Conservation (phyloP, 2,797 vertebrate genomes). For the Sebastes oblongus region DNA sequence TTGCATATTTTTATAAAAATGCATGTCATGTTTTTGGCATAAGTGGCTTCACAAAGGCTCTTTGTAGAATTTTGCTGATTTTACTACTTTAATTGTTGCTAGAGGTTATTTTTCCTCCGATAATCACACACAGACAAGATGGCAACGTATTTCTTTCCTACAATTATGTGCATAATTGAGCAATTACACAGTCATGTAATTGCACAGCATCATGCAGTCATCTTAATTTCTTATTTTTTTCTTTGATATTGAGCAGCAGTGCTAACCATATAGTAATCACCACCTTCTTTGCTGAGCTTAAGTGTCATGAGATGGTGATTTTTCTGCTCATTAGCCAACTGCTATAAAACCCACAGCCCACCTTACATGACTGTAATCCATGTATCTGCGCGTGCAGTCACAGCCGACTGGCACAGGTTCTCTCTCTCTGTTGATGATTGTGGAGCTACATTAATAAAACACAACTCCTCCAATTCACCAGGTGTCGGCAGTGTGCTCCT, state of each 20-base stretch:
- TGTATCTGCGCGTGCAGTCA: background rate
- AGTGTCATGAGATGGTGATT: background rate
- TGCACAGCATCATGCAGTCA: background rate
- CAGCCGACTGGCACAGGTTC: background rate
- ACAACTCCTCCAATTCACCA: conserved; percentile 50
- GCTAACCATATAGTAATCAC: background rate
- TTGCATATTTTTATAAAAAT: background rate
- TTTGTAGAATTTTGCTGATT: background rate
- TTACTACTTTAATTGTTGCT: background rate
- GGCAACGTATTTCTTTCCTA: background rate
- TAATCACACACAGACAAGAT: conserved; percentile 1
- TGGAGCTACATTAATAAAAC: background rate
- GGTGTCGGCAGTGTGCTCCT: conserved; percentile 93
- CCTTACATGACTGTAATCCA: background rate
- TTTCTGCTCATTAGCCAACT: background rate
- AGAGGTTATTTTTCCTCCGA: background rate
- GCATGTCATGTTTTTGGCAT: background rate
- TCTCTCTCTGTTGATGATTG: background rate
- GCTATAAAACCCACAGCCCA: background rate
- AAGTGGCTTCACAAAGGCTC: background rate
- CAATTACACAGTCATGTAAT: conserved; percentile 13
- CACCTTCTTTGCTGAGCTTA: background rate
- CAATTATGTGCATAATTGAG: conserved; percentile 23
- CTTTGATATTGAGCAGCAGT: conserved; percentile 8
- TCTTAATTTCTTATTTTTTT: background rate